Conservation (phyloP, 2,113 vertebrate genomes). For the Centropristis striata region DNA sequence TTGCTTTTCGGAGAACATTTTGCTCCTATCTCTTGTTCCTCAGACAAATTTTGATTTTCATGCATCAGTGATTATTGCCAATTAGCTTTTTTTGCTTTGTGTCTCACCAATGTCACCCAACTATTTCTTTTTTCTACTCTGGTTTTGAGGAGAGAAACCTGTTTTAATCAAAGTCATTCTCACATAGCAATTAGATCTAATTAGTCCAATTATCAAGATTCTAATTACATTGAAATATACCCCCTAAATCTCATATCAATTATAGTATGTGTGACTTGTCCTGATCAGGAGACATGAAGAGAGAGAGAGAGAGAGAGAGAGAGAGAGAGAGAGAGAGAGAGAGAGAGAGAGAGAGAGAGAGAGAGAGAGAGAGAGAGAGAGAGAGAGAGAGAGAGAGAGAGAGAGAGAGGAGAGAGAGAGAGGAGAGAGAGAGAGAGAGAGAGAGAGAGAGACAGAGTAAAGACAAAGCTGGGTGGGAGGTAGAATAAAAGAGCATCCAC, state of each 20-base stretch:
- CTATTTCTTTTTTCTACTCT: slow-evolving; percentile 57
- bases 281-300: slow-evolving; percentile 77
- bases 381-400: slow-evolving; percentile 53
- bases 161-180: slow-evolving; percentile 90
- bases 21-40: neutral
- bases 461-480: slow-evolving; percentile 64
- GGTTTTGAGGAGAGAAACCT: slow-evolving; percentile 84
- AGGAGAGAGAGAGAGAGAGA: slow-evolving; percentile 69
- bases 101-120: slow-evolving; percentile 73
- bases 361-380: slow-evolving; percentile 62
- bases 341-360: slow-evolving; percentile 62
- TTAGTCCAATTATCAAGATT: slow-evolving; percentile 89
- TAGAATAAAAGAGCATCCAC: slow-evolving; percentile 62
- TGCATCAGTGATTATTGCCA: slow-evolving; percentile 47
- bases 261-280: slow-evolving; percentile 85
- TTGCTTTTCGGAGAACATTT: neutral
- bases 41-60: neutral
- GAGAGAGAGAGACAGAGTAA: slow-evolving; percentile 60
- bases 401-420: slow-evolving; percentile 64
- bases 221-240: slow-evolving; percentile 89
- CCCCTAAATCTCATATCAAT: slow-evolving; percentile 91
- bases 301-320: slow-evolving; percentile 70
- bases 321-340: slow-evolving; percentile 62
- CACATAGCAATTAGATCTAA: slow-evolving; percentile 89
- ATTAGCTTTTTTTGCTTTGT: slow-evolving; percentile 59